phyloP scores from a whole-genome alignment of 2,113 vertebrate species.

The Neomonachus schauinslandi region DNA sequence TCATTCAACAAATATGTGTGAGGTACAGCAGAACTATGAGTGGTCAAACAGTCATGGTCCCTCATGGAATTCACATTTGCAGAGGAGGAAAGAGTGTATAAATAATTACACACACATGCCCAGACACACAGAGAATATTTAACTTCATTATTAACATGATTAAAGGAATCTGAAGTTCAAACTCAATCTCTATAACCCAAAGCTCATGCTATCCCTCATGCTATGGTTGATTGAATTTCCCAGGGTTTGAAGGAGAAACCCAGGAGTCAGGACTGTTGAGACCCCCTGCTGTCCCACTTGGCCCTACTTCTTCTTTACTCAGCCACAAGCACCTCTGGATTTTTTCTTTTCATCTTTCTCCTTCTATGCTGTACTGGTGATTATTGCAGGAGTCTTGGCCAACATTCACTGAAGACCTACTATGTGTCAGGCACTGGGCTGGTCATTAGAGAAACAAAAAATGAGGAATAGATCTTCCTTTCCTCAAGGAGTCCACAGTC shows the following conservation, averaged over 20 bases:
- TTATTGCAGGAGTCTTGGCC: neutral
- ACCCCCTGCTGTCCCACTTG: too few relatives aligned
- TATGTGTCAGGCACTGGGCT: neutral
- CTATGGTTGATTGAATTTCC: neutral
- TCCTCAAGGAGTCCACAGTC: neutral
- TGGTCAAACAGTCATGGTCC: neutral
- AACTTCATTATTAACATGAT: neutral
- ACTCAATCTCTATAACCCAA: neutral
- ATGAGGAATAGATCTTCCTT: neutral
- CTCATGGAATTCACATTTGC: neutral
- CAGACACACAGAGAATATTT: neutral
- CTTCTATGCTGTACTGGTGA: too few relatives aligned
- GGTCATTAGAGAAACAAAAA: neutral
- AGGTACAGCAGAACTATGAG: neutral
- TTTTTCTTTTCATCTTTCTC: neutral
- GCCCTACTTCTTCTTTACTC: neutral
- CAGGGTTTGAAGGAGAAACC: neutral
- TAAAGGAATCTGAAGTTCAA: neutral
- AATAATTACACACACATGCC: neutral
- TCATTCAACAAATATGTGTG: neutral
- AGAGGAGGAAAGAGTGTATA: neutral
- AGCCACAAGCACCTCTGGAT: neutral
- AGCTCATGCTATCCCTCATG: neutral
- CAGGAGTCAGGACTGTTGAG: neutral
- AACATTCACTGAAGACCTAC: neutral